Base-by-base conservation (phyloP, 2,888 invertebrate genomes). In the Cacoxenus indagator region DNA sequence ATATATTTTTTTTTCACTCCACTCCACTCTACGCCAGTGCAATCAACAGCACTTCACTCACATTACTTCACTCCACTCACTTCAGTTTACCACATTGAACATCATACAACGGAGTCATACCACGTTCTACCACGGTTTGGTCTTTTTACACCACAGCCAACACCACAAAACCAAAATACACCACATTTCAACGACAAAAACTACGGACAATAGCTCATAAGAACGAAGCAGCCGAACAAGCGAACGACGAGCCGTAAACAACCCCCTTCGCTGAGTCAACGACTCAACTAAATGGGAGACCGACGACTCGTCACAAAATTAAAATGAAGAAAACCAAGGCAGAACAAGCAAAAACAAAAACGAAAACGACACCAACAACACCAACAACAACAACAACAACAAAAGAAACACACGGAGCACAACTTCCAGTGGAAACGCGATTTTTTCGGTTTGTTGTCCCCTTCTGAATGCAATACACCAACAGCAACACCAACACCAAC, bases 341-440 rank as follows among this genome's bases (percentile, higher is more conserved):
- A 9, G 14, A n/a, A 55, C 55, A 6, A 55, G n/a, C 6, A 19
- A n/a, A 48, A 70, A 62, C 69, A 43, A 54, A 66, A 61, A 68
- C 62, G 61, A 29, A 48, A 19, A 68, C 67, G 46, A 17, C 54
- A 26, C 54, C 62, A 51, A 59, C 22, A 22, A 51, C n/a, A 51
- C 17, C 51, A 51, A 51, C 9, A 51, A 19, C 19, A 51, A 51
- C 19, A 51, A 51, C 17, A 51, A 51, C 1, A 14, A 43, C 37
- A 61, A 43, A 61, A 22, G 31, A 22, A 31, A 22, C 65, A 19
- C 17, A 11, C 29, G 62, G 22, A 51, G 48, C 64, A 46, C n/a
- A 54, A 59, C 26, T 72, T 69, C 72, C 75, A 72, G 27, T 71
- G 73, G 75, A 77, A 72, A 45, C 46, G 17, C 61, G 48, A 17